phyloP scores from a whole-genome alignment of 2,113 vertebrate species.

The Ochotona curzoniae region DNA sequence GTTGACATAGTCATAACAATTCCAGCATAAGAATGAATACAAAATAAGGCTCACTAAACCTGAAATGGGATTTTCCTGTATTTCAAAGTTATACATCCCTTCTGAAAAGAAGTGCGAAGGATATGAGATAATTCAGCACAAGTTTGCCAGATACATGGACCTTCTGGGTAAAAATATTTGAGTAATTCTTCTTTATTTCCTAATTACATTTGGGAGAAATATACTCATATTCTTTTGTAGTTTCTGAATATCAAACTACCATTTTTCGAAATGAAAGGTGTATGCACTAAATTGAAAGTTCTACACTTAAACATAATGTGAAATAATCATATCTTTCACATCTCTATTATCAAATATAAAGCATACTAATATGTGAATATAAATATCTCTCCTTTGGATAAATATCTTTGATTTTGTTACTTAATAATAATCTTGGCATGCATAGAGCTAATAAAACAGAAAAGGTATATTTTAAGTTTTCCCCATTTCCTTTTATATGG shows the following conservation, averaged over 20 bases:
- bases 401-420: not conserved
- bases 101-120: conserved; percentile 28
- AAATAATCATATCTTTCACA: not conserved
- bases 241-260: not conserved
- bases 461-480: not conserved
- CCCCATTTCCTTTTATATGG: not conserved
- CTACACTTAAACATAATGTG: not conserved
- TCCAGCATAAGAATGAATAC: conserved; percentile 70
- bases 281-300: not conserved
- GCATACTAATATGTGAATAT: not conserved
- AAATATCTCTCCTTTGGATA: not conserved
- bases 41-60: conserved; percentile 53
- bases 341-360: not conserved
- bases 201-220: conserved; percentile 10
- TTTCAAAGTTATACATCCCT: conserved; percentile 47
- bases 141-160: not conserved
- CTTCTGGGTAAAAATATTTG: not conserved
- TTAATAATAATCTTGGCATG: not conserved
- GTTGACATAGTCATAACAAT: conserved; percentile 72
- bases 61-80: conserved; percentile 21
- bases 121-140: conserved; percentile 39
- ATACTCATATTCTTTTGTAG: not conserved
- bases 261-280: not conserved
- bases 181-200: conserved; percentile 27
- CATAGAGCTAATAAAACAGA: not conserved